Evolutionary conservation across 2,888 invertebrate genomes (phyloP), one percentile per base, ranked within the genome.

Genomic region (Trissolcus brochymenae): DNA sequence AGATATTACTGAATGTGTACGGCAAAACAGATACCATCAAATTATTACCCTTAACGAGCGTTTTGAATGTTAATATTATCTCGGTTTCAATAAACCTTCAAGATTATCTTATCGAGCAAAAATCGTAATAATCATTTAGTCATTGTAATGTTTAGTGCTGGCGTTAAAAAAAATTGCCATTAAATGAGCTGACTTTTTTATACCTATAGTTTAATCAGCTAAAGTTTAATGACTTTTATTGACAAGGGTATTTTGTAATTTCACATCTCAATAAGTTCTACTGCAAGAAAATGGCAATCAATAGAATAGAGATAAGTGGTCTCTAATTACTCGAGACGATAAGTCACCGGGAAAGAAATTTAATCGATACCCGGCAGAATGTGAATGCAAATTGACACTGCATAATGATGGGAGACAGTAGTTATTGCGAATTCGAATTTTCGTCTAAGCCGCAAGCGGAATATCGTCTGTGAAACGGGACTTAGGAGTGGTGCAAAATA

Each of bases 341-440:
- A 14, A 43, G 43, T 25, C 25, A 21, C 51, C 41, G 11, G 25
- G 35, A 64, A 72, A 57, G 54, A 66, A 66, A 61, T 55, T 49
- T n/a, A 59, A 75, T 59, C 74, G 55, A 65, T 70, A 51, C 9
- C 2, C 17, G 13, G 14, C 0, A 60, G 60, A 65, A 70, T 55
- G 70, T 41, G 17, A 70, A 76, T 76, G 76, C 57, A 76, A 71
- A 71, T 71, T 66, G 62, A 46, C 66, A 66, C 53, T 46, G 17
- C n/a, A 13, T 54, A 49, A 13, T 50, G 13, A 54, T 49, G 41
- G 14, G 35, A 1, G 29, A n/a, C n/a, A 49, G 46, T 50, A 59
- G 50, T 62, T 72, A 72, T 62, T 67, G 62, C 55, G 54, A 62
- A 76, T 67, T 67, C 67, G 67, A 72, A 76, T 71, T 72, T 72